Conservation (phyloP, 2,888 invertebrate species). For the Sphecodes monilicornis region DNA sequence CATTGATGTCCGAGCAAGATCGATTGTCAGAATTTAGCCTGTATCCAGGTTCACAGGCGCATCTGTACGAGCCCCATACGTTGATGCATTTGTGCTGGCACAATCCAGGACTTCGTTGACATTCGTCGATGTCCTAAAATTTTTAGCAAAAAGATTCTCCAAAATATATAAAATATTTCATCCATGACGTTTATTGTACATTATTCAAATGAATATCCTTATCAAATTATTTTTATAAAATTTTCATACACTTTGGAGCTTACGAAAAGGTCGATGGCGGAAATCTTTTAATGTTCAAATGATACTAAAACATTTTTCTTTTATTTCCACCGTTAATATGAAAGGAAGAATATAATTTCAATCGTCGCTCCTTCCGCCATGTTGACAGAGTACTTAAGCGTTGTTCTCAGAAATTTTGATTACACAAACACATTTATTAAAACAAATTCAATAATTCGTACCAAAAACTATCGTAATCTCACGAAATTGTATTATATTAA, state of each 20-base stretch:
- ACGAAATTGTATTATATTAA: too few relatives aligned
- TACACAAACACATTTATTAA: too few relatives aligned
- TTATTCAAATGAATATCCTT: neutral
- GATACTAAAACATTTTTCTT: neutral
- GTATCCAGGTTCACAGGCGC: constrained; percentile 94
- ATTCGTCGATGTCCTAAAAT: constrained; percentile 89
- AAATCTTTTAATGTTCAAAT: neutral
- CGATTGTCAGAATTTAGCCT: constrained; percentile 90
- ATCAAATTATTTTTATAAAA: neutral
- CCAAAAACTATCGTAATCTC: too few relatives aligned
- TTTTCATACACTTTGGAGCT: neutral
- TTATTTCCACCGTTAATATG: too few relatives aligned
- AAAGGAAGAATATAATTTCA: neutral
- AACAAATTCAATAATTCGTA: too few relatives aligned
- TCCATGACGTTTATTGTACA: neutral
- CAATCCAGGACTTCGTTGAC: constrained; percentile 85
- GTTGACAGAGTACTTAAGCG: neutral
- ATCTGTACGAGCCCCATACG: constrained; percentile 95
- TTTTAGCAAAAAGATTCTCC: neutral
- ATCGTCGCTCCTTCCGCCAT: neutral
- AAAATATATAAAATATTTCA: neutral
- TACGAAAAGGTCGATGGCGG: neutral
- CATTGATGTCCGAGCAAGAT: constrained; percentile 93
- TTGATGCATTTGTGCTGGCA: constrained; percentile 97
- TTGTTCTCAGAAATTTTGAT: neutral